phyloP scores from a whole-genome alignment of 2,888 invertebrate genomes.

The Trissonchulus sp. region DNA sequence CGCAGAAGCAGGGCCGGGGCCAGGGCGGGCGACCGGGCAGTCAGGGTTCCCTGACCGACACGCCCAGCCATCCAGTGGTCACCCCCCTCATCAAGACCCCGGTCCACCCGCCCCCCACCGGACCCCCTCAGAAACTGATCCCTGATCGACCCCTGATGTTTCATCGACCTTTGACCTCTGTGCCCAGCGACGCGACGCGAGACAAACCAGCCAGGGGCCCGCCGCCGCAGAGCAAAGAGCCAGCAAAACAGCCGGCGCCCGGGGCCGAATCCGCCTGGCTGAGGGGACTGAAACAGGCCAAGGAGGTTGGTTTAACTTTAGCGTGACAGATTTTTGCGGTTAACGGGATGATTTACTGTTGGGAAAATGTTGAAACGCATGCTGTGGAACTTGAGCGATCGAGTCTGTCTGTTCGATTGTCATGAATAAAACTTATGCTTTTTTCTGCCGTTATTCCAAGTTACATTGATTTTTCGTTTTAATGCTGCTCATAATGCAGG shows the following conservation, averaged over 20 bases:
- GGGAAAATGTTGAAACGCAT: too few relatives aligned
- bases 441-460: too few relatives aligned
- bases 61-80: background rate
- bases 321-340: background rate
- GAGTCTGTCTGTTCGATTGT: too few relatives aligned
- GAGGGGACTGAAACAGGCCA: constrained; percentile 83
- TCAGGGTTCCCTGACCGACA: background rate
- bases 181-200: background rate
- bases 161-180: background rate
- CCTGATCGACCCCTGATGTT: background rate
- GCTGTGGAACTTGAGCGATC: too few relatives aligned
- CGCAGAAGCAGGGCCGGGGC: background rate
- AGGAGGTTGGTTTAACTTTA: constrained; percentile 65
- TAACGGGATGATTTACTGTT: background rate
- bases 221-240: background rate
- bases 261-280: constrained; percentile 72
- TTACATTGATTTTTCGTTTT: too few relatives aligned
- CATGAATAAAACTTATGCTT: too few relatives aligned
- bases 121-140: background rate
- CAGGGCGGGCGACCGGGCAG: background rate
- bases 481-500: too few relatives aligned
- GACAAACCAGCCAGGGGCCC: background rate
- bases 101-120: background rate
- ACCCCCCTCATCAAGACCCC: background rate
- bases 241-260: background rate